Percentiles rank a stretch among this genome's conserved stretches.
phyloP scores from a whole-genome alignment of 1,140 invertebrate genomes.

The Xylocopa sonorina region DNA sequence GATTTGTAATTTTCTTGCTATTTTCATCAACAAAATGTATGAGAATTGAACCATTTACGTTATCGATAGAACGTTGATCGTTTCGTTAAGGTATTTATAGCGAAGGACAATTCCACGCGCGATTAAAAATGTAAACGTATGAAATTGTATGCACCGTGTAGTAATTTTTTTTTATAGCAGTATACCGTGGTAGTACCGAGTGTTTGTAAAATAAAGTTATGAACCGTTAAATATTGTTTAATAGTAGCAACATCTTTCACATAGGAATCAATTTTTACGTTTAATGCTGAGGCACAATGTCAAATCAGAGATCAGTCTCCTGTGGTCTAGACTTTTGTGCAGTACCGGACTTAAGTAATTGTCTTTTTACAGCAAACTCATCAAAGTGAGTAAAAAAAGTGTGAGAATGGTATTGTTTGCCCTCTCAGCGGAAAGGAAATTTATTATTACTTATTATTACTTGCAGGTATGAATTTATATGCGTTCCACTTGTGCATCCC shows the following conservation, averaged over 20 bases:
- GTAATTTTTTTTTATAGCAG: background rate
- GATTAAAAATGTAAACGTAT: background rate
- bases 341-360: conserved; percentile 78
- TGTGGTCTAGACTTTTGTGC: conserved; percentile 81
- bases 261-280: conserved; percentile 1
- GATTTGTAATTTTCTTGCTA: background rate
- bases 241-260: conserved; percentile 14
- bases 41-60: background rate
- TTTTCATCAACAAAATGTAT: background rate
- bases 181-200: background rate
- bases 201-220: conserved; percentile 10
- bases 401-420: background rate
- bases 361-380: conserved; percentile 66
- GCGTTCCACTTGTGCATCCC: conserved; percentile 85
- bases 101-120: background rate
- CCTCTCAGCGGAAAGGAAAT: background rate
- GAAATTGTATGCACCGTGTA: background rate
- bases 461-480: conserved; percentile 86
- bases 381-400: conserved; percentile 66
- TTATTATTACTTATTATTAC: conserved; percentile 27
- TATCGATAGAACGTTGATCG: background rate
- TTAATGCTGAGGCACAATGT: conserved; percentile 49
- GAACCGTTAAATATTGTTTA: background rate
- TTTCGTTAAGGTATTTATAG: background rate
- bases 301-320: conserved; percentile 71